Evolutionary conservation across 2,113 vertebrate genomes (phyloP).

Genomic region (Chionis minor): DNA sequence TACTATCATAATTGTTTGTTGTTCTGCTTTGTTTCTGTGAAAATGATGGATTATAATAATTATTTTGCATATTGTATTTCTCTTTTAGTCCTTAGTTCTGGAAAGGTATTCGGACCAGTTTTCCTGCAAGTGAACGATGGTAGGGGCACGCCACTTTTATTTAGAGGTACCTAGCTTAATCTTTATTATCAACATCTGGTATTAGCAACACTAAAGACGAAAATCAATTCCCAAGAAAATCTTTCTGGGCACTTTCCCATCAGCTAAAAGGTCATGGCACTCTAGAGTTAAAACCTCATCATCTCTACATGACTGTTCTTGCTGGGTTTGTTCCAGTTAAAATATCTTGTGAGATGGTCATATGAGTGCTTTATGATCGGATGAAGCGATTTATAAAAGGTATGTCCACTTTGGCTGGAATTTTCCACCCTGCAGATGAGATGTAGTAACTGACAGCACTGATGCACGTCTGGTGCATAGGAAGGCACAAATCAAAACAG

Average conservation of each 20-base stretch:
- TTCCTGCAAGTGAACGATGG: not conserved
- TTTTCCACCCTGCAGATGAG: not conserved
- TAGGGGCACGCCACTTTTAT: not conserved
- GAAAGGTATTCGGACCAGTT: not conserved
- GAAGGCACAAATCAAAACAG: not conserved
- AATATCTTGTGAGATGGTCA: not conserved
- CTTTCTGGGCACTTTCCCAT: not conserved
- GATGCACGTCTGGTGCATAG: not conserved
- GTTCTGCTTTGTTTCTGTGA: conserved; percentile 28
- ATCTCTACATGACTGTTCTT: not conserved
- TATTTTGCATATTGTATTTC: not conserved
- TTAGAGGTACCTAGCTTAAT: not conserved
- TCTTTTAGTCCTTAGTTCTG: not conserved
- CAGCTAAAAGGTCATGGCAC: not conserved
- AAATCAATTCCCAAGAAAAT: conserved; percentile 15
- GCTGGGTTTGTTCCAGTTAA: not conserved
- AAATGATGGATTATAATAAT: conserved; percentile 17
- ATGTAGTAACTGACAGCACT: not conserved
- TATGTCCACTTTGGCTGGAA: not conserved
- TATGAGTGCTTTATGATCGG: not conserved
- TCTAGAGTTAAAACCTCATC: not conserved
- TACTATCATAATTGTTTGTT: conserved; percentile 7
- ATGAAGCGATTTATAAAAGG: not conserved
- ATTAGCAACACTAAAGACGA: not conserved
- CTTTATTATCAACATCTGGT: conserved; percentile 20